Evolutionary conservation across 2,888 invertebrate genomes (phyloP).

Genomic region (Tuta absoluta): DNA sequence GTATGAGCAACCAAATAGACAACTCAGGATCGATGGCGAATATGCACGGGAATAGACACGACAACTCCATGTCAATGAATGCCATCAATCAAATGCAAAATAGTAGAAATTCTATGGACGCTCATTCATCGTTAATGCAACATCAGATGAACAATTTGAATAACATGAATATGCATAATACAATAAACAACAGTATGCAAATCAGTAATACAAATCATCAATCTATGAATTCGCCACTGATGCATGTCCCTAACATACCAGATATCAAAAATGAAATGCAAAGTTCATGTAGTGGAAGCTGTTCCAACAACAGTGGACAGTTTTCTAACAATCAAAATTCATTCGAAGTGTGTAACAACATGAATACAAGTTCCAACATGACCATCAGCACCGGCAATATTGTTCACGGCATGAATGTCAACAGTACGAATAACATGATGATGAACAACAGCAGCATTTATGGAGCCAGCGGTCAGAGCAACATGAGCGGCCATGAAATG

Average conservation of each 20-base stretch:
- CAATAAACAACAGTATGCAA: constrained; percentile 66
- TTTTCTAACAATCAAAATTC: constrained; percentile 64
- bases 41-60: constrained; percentile 69
- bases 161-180: constrained; percentile 71
- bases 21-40: constrained; percentile 59
- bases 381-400: constrained; percentile 62
- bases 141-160: constrained; percentile 72
- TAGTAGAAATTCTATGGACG: constrained; percentile 66
- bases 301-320: constrained; percentile 64
- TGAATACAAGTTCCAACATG: constrained; percentile 61
- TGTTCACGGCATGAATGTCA: constrained; percentile 68
- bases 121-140: constrained; percentile 68
- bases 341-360: constrained; percentile 70
- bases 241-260: constrained; percentile 73
- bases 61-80: constrained; percentile 68
- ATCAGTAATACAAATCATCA: constrained; percentile 67
- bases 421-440: constrained; percentile 69
- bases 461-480: constrained; percentile 58
- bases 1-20: constrained; percentile 66
- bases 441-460: constrained; percentile 66
- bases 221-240: constrained; percentile 64
- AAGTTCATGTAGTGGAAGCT: constrained; percentile 72
- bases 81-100: constrained; percentile 71
- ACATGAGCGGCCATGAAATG: constrained; percentile 67
- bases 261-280: constrained; percentile 77